These are phyloP conservation scores for Drosophila baimaii DNA, from an alignment of 1,140 invertebrate genomes.

Conservation along the genomic window DNA sequence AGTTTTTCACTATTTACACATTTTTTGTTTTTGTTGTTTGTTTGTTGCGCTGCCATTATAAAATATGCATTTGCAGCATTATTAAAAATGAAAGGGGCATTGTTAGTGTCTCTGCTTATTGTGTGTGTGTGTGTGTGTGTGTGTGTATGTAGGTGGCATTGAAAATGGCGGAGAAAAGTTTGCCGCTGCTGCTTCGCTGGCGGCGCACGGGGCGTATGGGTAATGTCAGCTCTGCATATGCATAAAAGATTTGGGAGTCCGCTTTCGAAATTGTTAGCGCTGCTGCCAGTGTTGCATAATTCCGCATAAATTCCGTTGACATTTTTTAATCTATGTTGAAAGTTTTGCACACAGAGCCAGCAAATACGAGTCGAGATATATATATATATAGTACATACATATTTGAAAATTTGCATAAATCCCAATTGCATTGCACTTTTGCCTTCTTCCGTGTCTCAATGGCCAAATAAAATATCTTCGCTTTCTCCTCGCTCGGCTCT, in stretches of 20 bases:
- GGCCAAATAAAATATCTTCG: slow-evolving; percentile 79
- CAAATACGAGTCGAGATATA: not conserved
- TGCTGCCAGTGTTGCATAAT: slow-evolving; percentile 67
- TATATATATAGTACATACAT: slow-evolving; percentile 42
- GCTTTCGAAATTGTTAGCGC: slow-evolving; percentile 25
- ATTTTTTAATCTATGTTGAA: slow-evolving; percentile 80
- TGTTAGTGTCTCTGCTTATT: slow-evolving; percentile 36
- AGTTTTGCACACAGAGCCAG: slow-evolving; percentile 48
- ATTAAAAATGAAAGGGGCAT: slow-evolving; percentile 67
- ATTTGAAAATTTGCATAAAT: slow-evolving; percentile 79
- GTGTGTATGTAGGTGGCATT: slow-evolving; percentile 55
- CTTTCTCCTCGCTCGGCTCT: slow-evolving; percentile 21
- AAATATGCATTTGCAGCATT: slow-evolving; percentile 75
- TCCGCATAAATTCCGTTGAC: slow-evolving; percentile 75
- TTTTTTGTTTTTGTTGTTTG: slow-evolving; percentile 30
- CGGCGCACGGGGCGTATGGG: slow-evolving; percentile 61
- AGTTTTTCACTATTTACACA: slow-evolving; percentile 52
- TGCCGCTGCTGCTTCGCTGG: slow-evolving; percentile 39
- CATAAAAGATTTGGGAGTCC: slow-evolving; percentile 61
- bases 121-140: slow-evolving; percentile 1
- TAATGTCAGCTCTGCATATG: slow-evolving; percentile 76
- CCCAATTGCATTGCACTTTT: slow-evolving; percentile 81
- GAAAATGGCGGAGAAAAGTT: slow-evolving; percentile 54
- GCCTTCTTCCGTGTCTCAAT: slow-evolving; percentile 70
- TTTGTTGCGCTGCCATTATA: slow-evolving; percentile 56